Evolutionary conservation across 2,888 invertebrate genomes (phyloP).

Genomic region (Hirtodrosophila trivittata): DNA sequence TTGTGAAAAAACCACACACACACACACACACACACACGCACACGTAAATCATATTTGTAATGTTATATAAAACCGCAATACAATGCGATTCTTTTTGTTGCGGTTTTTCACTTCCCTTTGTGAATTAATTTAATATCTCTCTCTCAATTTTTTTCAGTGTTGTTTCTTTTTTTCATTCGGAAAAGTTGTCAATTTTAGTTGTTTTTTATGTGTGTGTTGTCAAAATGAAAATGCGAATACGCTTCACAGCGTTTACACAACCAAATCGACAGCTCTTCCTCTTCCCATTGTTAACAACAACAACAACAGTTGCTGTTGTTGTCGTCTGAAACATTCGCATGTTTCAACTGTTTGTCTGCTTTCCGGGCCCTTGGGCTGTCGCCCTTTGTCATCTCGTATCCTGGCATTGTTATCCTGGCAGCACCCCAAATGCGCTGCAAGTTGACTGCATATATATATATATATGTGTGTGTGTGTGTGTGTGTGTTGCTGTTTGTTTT

Average conservation of each 20-base stretch:
- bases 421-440: slow-evolving; percentile 42
- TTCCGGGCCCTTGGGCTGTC: slow-evolving; percentile 69
- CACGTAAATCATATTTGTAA: slow-evolving; percentile 60
- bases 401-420: slow-evolving; percentile 70
- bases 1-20: slow-evolving; percentile 25
- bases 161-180: slow-evolving; percentile 34
- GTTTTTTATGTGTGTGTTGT: slow-evolving; percentile 1
- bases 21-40: slow-evolving; percentile 11
- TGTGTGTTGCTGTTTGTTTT: neutral
- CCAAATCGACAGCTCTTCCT: slow-evolving; percentile 68
- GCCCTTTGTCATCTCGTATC: slow-evolving; percentile 68
- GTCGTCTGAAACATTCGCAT: slow-evolving; percentile 32
- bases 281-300: too few relatives aligned
- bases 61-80: slow-evolving; percentile 59
- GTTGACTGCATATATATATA: neutral
- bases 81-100: slow-evolving; percentile 45
- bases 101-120: slow-evolving; percentile 59
- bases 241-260: slow-evolving; percentile 72
- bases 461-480: slow-evolving; percentile 1
- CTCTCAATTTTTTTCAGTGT: slow-evolving; percentile 14
- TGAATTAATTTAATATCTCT: slow-evolving; percentile 1
- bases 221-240: slow-evolving; percentile 70
- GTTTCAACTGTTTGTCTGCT: slow-evolving; percentile 53
- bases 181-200: slow-evolving; percentile 75
- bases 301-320: slow-evolving; percentile 31